Percentiles rank a stretch among this genome's conserved stretches.
phyloP scores from a whole-genome alignment of 2,888 invertebrate species.

The Gisinianus flammeolus region DNA sequence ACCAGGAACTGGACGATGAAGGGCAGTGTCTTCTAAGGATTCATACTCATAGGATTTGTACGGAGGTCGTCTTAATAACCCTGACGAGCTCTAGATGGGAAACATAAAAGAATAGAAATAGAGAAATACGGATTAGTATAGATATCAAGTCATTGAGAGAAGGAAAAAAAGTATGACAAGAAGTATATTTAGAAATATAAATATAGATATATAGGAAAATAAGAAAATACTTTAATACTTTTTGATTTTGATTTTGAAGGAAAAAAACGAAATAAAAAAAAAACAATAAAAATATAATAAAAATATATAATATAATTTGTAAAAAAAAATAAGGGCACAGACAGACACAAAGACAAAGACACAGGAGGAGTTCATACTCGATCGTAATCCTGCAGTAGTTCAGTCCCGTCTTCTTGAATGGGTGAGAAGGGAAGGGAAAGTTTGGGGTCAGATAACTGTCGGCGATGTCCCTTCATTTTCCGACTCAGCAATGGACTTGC shows the following conservation, averaged over 20 bases:
- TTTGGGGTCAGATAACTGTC: constrained; percentile 67
- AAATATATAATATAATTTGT: too few species aligned
- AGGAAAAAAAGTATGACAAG: background rate
- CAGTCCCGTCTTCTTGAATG: constrained; percentile 64
- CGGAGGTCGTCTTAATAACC: constrained; percentile 60
- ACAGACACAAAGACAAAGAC: constrained; percentile 60
- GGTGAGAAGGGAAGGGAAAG: constrained; percentile 65
- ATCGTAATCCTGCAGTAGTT: constrained; percentile 59
- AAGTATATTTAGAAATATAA: background rate
- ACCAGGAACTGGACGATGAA: constrained; percentile 44
- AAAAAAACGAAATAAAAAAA: too few species aligned
- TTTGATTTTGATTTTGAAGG: too few species aligned
- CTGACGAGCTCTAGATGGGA: constrained; percentile 51
- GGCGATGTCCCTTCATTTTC: constrained; percentile 63
- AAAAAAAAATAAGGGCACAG: constrained; percentile 59
- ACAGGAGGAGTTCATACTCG: constrained; percentile 59
- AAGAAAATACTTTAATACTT: background rate
- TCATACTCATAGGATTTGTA: constrained; percentile 64
- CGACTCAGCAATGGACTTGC: constrained; percentile 59
- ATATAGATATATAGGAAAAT: too few species aligned
- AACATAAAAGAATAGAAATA: constrained; percentile 27
- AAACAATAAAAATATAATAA: too few species aligned
- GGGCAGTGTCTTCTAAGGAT: constrained; percentile 62
- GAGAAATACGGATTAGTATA: background rate
- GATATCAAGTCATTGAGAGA: background rate